Conservation (phyloP, 2,797 vertebrate genomes). For the Gallinago stenura region DNA sequence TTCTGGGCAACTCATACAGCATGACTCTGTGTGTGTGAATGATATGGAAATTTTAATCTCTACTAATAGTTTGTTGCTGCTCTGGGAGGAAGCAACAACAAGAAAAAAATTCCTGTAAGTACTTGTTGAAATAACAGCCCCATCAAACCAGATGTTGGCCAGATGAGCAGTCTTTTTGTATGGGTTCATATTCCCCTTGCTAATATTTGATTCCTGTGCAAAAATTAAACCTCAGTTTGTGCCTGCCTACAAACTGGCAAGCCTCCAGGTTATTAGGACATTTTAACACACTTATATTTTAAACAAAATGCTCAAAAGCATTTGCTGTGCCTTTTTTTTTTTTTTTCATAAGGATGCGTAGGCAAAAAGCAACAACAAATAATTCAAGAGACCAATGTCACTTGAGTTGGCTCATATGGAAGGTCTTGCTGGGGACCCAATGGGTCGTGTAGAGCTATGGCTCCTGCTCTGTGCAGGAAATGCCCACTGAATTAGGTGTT, state of each 20-base stretch:
- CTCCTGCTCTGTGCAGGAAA: neutral
- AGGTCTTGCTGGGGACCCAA: neutral
- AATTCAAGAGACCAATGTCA: neutral
- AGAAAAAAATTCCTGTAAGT: slow-evolving; percentile 36
- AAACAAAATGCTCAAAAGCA: neutral
- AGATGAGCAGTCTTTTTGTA: slow-evolving; percentile 54
- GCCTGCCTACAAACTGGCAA: slow-evolving; percentile 6
- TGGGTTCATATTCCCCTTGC: slow-evolving; percentile 28
- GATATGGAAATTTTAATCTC: slow-evolving; percentile 40
- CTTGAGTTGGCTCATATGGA: neutral
- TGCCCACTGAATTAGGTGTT: neutral
- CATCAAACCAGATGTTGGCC: slow-evolving; percentile 67
- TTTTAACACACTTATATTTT: slow-evolving; percentile 21
- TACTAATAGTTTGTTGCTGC: slow-evolving; percentile 46
- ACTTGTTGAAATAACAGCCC: slow-evolving; percentile 62
- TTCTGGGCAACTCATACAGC: neutral
- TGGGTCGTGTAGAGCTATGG: neutral
- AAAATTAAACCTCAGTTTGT: slow-evolving; percentile 51
- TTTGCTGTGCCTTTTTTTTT: neutral
- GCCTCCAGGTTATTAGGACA: slow-evolving; percentile 3
- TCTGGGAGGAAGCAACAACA: slow-evolving; percentile 58
- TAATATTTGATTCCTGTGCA: slow-evolving; percentile 58
- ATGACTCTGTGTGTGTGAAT: neutral
- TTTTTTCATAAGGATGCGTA: neutral
- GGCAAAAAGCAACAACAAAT: neutral